Evolutionary conservation across 2,888 invertebrate species (phyloP).

Genomic region (Abrostola tripartita): DNA sequence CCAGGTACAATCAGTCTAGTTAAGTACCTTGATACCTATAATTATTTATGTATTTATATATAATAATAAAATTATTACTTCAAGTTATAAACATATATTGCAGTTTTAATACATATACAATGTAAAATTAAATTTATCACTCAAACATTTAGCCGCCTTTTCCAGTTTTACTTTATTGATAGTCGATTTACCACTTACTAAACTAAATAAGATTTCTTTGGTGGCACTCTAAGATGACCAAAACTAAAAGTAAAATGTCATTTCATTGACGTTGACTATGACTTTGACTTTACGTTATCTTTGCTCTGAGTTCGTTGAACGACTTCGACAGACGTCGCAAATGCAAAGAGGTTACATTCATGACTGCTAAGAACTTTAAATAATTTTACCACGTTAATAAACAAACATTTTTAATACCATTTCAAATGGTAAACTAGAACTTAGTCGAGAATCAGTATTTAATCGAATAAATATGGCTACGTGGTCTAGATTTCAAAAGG

Average conservation of each 20-base stretch:
- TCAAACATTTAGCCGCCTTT: neutral
- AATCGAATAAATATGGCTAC: slow-evolving; percentile 79
- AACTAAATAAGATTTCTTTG: neutral
- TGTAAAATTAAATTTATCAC: too few relatives aligned
- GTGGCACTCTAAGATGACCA: neutral
- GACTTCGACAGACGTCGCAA: slow-evolving; percentile 26
- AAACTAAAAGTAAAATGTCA: neutral
- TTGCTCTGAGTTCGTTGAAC: slow-evolving; percentile 32
- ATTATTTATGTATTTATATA: too few relatives aligned
- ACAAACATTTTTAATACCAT: slow-evolving; percentile 3
- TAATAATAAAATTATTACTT: too few relatives aligned
- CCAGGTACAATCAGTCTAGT: too few relatives aligned
- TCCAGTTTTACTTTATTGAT: neutral
- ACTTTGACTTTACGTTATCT: neutral
- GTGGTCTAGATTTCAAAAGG: slow-evolving; percentile 88
- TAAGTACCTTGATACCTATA: too few relatives aligned
- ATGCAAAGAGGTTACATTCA: slow-evolving; percentile 40
- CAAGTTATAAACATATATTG: too few relatives aligned
- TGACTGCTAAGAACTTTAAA: slow-evolving; percentile 16
- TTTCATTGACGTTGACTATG: neutral
- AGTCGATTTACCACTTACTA: neutral
- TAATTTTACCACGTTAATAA: slow-evolving; percentile 17
- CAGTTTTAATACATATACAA: too few relatives aligned
- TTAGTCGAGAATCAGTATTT: slow-evolving; percentile 8
- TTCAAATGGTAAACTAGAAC: slow-evolving; percentile 30